Conservation (phyloP, 2,888 invertebrate genomes). For the Kuschelorhynchus macadamiae region DNA sequence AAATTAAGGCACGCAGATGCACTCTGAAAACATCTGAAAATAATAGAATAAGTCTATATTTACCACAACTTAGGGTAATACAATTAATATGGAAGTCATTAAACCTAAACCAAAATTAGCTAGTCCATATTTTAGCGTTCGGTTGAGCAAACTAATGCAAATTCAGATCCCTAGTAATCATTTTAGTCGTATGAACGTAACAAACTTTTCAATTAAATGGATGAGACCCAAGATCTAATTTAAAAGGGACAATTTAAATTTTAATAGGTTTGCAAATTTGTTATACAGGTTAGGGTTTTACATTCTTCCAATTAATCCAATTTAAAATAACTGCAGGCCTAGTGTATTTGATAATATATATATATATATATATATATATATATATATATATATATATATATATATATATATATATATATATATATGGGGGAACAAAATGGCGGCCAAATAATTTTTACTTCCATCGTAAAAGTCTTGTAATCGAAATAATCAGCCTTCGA, state of each 20-base stretch:
- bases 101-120: conserved; percentile 22
- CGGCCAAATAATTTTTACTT: no score
- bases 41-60: no score
- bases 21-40: no score
- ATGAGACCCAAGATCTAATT: conserved; percentile 29
- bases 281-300: not conserved
- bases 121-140: conserved; percentile 26
- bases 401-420: no score
- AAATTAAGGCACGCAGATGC: no score
- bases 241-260: conserved; percentile 36
- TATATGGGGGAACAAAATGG: no score
- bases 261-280: conserved; percentile 14
- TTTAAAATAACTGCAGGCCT: not conserved
- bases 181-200: conserved; percentile 41
- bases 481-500: no score
- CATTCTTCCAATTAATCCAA: not conserved
- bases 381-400: no score
- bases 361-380: no score
- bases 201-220: conserved; percentile 40
- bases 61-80: not conserved
- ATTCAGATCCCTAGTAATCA: conserved; percentile 35
- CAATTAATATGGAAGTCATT: conserved; percentile 27
- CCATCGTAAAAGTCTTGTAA: no score
- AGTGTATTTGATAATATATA: not conserved
- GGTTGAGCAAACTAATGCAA: conserved; percentile 29